Conservation (phyloP, 1,140 invertebrate genomes). For the Cotesia glomerata region DNA sequence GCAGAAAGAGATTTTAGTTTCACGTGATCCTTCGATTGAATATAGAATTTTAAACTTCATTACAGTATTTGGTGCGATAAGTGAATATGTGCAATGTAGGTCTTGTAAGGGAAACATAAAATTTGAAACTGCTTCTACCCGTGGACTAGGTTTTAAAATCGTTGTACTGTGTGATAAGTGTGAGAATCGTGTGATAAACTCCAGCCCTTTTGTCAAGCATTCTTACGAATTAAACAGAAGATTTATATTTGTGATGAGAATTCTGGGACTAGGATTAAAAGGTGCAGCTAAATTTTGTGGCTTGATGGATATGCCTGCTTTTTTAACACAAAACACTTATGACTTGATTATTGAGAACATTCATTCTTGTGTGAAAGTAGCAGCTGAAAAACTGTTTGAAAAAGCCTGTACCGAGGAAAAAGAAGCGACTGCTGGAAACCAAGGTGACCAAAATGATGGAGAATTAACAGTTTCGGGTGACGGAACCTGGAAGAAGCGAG, state of each 20-base stretch:
- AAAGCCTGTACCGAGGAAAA: slow-evolving; percentile 19
- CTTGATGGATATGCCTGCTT: slow-evolving; percentile 20
- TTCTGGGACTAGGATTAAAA: slow-evolving; percentile 17
- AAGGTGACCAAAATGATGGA: slow-evolving; percentile 20
- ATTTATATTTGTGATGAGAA: slow-evolving; percentile 21
- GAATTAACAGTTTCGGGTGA: slow-evolving; percentile 25
- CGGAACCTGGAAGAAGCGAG: slow-evolving; percentile 25
- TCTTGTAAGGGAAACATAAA: no score
- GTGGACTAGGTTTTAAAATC: no score
- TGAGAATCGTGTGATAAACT: no score
- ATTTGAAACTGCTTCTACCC: no score
- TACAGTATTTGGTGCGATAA: no score
- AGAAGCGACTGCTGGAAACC: slow-evolving; percentile 22
- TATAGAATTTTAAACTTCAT: no score
- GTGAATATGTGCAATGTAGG: no score
- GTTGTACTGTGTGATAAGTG: no score
- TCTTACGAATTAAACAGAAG: slow-evolving; percentile 4
- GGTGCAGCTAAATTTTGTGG: slow-evolving; percentile 24
- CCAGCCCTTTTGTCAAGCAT: no score
- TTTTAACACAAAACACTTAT: slow-evolving; percentile 19
- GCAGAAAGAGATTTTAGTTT: no score
- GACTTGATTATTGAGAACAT: slow-evolving; percentile 26
- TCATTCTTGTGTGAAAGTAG: slow-evolving; percentile 24
- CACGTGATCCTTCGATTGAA: no score
- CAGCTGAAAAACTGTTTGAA: slow-evolving; percentile 22